Evolutionary conservation across 2,888 invertebrate species (phyloP), one percentile per base, ranked within the genome.

Genomic region (Salpingus planirostris): DNA sequence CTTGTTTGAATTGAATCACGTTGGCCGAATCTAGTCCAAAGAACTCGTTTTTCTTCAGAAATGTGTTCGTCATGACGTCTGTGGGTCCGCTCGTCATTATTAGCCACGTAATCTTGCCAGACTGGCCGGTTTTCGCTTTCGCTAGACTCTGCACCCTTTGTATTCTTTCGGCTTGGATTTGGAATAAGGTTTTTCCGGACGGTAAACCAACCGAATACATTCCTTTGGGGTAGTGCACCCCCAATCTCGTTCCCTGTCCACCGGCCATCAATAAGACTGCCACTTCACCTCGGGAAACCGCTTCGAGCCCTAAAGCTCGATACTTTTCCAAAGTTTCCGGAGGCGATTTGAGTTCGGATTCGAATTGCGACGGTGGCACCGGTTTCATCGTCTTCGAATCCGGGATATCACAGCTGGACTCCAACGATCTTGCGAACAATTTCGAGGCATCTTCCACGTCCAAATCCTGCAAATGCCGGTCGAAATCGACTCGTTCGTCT

Each of bases 81-180:
- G 98, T 98, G 44, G 90, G 86, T 51, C 91, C 89, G 25, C 96
- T 96, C 1, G 97, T 96, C 93, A 98, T 93, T 18, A 98, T 91
- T 50, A 95, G 95, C 85, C 85, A 87, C 11, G 73, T 74, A n/a
- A 87, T 80, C 40, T 65, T 67, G 10, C 49, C 50, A 27, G 62
- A 55, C 43, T 68, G 71, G 0, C 74, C 83, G 6, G 73, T 80
- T 24, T 65, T 66, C 31, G 79, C 69, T 27, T 73, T 69, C 0
- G 91, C 92, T 57, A 95, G 67, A 48, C 76, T 67, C 59, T 91
- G 78, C 1, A 96, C 66, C 44, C 80, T 73, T 3, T 75, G 62
- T 30, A 97, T 89, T 34, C 93, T 72, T 62, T 96, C 93, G 0
- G 92, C 95, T 70, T 96, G 96, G n/a, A 97, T 72, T 66, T 93